Base-by-base conservation (phyloP, 2,888 invertebrate species). In the Phragmatobia fuliginosa region DNA sequence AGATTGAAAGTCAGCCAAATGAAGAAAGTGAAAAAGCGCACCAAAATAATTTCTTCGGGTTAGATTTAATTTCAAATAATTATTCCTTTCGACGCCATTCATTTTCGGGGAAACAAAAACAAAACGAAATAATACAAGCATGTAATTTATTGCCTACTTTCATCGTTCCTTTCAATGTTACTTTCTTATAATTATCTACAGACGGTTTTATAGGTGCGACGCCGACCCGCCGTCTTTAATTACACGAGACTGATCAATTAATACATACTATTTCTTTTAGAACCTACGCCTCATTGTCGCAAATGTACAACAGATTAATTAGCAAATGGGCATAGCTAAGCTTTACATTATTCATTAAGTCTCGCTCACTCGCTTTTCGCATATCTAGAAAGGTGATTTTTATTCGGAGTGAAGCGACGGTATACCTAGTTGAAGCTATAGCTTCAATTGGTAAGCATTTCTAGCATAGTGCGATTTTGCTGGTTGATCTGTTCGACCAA, bases 161-260 rank as follows among this genome's bases (percentile, higher is more conserved):
- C 56, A 38, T 65, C 38, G 5, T 36, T 56, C 28, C 11, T 71
- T 56, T 65, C 36, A 65, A 65, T 56, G 36, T 16, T 38, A 65
- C 33, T 64, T 64, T 38, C 33, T 33, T 65, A n/a, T 41, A 58
- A 58, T 66, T 66, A 71, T 64, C 60, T 49, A 67, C 18, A 33
- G 32, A 71, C 63, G 36, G 33, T 65, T 52, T 65, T 65, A 56
- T 11, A 56, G 64, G 36, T 31, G 52, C 65, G 32, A 66, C 60
- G 45, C 31, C 32, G 60, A 25, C 49, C 8, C n/a, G n/a, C 33
- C 41, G 60, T 45, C 60, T 62, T 4, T 10, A 65, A 65, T 65
- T 65, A 65, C 21, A 56, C 7, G 21, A 56, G 28, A 25, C 63
- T 32, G 32, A 36, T 38, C 52, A 65, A 65, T 56, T 32, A 36